These are phyloP conservation scores for Nomada ruficornis DNA, from an alignment of 2,888 invertebrate genomes.

Conservation along the genomic window DNA sequence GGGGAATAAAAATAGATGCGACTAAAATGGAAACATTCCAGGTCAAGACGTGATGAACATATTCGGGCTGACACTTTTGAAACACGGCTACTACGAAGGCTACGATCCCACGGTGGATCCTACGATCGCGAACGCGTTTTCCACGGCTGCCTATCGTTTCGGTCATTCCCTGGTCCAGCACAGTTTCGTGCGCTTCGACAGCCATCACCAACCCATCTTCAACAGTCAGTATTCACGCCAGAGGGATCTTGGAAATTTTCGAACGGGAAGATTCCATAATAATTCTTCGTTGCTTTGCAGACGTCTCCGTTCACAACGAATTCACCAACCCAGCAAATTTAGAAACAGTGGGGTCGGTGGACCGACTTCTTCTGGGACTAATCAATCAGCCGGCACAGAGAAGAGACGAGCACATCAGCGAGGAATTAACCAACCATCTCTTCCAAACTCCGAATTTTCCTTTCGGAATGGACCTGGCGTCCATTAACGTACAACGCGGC, in stretches of 20 bases:
- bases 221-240: constrained; percentile 88
- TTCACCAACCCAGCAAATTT: constrained; percentile 87
- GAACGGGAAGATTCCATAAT: not conserved
- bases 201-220: constrained; percentile 88
- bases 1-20: not conserved
- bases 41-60: constrained; percentile 90
- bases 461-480: constrained; percentile 94
- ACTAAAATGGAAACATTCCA: constrained; percentile 69
- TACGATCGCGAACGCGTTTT: constrained; percentile 91
- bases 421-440: constrained; percentile 92
- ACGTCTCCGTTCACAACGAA: constrained; percentile 92
- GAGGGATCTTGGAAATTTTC: too few relatives aligned
- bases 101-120: constrained; percentile 90
- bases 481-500: constrained; percentile 94
- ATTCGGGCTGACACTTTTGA: constrained; percentile 90
- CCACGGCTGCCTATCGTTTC: constrained; percentile 93
- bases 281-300: constrained; percentile 83
- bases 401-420: constrained; percentile 92
- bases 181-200: constrained; percentile 90
- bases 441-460: constrained; percentile 90
- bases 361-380: constrained; percentile 91
- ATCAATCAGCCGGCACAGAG: constrained; percentile 91
- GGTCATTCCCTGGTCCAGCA: constrained; percentile 94
- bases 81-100: constrained; percentile 89
- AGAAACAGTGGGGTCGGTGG: constrained; percentile 92